Evolutionary conservation across 2,113 vertebrate genomes (phyloP).

Genomic region (Istiophorus platypterus): DNA sequence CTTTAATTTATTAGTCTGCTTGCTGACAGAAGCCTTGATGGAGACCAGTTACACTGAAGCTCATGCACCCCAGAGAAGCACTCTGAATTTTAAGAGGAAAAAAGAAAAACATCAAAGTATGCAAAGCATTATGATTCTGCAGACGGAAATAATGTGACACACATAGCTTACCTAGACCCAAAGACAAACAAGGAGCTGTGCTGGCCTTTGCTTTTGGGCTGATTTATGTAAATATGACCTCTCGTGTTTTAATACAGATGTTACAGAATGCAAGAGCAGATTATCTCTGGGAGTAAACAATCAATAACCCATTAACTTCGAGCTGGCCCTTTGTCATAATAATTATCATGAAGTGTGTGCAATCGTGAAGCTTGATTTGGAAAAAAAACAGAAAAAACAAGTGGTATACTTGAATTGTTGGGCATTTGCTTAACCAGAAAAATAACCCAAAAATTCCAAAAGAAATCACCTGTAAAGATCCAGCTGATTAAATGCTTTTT

Average conservation of each 20-base stretch:
- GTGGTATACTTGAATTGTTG: slow-evolving; percentile 70
- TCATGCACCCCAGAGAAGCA: slow-evolving; percentile 42
- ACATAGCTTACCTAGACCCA: slow-evolving; percentile 45
- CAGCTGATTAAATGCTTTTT: slow-evolving; percentile 9
- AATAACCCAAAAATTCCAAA: slow-evolving; percentile 8
- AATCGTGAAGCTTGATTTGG: slow-evolving; percentile 54
- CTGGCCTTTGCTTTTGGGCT: slow-evolving; percentile 33
- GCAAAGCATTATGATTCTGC: slow-evolving; percentile 47
- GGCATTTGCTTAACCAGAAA: slow-evolving; percentile 65
- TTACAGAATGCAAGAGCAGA: slow-evolving; percentile 60
- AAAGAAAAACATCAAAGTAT: slow-evolving; percentile 55
- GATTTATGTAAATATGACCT: slow-evolving; percentile 65
- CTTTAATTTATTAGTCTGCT: slow-evolving; percentile 82
- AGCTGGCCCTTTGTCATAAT: slow-evolving; percentile 50
- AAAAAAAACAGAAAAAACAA: slow-evolving; percentile 17
- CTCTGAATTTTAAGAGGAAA: slow-evolving; percentile 44
- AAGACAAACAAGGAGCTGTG: slow-evolving; percentile 53
- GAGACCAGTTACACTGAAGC: slow-evolving; percentile 67
- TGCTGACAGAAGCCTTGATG: slow-evolving; percentile 64
- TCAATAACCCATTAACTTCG: slow-evolving; percentile 71
- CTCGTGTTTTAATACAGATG: slow-evolving; percentile 66
- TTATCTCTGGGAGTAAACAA: slow-evolving; percentile 69
- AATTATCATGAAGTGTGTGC: slow-evolving; percentile 55
- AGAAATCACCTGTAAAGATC: background rate
- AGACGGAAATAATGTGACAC: slow-evolving; percentile 48